Evolutionary conservation across 1,140 invertebrate species (phyloP).

Genomic region (Callitettix versicolor): DNA sequence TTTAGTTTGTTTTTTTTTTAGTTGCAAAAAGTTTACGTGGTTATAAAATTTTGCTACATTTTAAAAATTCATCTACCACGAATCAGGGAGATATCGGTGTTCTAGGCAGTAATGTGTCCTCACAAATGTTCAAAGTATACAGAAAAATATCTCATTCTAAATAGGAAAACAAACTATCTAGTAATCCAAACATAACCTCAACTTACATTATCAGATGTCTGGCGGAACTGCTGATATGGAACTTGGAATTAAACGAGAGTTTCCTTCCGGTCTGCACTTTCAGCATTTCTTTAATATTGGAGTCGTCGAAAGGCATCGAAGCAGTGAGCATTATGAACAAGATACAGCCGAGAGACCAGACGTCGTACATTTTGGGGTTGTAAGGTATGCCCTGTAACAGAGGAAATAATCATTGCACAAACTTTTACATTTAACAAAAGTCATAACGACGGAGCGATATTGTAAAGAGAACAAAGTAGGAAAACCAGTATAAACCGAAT

Average conservation of each 20-base stretch:
- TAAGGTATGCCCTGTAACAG: constrained; percentile 56
- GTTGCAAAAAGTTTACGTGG: no score
- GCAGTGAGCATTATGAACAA: constrained; percentile 79
- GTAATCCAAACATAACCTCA: background rate
- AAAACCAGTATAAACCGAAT: background rate
- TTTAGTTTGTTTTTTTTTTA: no score
- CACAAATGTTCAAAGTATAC: background rate
- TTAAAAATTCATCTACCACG: no score
- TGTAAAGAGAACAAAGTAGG: background rate
- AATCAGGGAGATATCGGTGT: background rate
- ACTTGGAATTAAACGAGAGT: background rate
- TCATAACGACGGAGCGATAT: background rate
- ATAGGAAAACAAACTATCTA: background rate
- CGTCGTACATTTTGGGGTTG: constrained; percentile 70
- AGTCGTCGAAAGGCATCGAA: constrained; percentile 86
- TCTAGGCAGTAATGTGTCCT: background rate
- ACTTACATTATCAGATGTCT: background rate
- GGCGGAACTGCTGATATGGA: background rate
- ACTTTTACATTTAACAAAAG: background rate
- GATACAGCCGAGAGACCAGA: constrained; percentile 75
- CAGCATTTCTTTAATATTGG: constrained; percentile 64
- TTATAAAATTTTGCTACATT: no score
- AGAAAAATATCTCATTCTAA: background rate
- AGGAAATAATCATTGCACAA: background rate
- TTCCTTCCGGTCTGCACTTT: constrained; percentile 54